Evolutionary conservation across 2,113 vertebrate species (phyloP).

Genomic region (Corvus hawaiiensis): DNA sequence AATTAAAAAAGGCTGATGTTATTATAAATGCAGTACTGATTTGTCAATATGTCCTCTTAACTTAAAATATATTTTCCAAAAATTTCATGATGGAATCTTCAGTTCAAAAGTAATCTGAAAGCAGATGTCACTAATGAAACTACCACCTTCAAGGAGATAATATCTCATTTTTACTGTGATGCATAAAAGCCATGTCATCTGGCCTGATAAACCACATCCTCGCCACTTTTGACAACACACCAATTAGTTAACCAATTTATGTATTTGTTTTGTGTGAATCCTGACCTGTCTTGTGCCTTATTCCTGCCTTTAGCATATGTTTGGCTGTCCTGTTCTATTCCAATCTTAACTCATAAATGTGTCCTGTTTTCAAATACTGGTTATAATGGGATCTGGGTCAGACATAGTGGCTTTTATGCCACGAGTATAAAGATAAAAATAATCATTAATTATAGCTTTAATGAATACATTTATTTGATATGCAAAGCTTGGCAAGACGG

Average conservation of each 20-base stretch:
- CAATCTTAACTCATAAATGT: not conserved
- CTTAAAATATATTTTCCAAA: not conserved
- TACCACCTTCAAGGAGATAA: not conserved
- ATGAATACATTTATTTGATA: constrained; percentile 1
- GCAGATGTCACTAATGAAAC: not conserved
- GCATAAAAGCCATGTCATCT: not conserved
- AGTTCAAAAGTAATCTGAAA: not conserved
- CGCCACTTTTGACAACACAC: not conserved
- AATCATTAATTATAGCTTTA: not conserved
- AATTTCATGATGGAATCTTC: not conserved
- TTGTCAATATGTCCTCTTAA: not conserved
- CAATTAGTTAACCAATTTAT: not conserved
- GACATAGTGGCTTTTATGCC: not conserved
- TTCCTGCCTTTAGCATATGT: not conserved
- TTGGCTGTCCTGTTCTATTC: not conserved
- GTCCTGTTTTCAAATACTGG: not conserved
- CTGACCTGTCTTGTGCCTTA: not conserved
- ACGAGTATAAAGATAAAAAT: not conserved
- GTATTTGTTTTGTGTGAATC: not conserved
- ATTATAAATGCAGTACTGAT: not conserved
- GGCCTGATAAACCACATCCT: not conserved
- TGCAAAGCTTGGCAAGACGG: not conserved
- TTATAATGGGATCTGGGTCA: not conserved
- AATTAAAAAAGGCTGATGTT: not conserved
- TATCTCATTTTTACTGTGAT: not conserved